A percentile compares a stretch with the other conserved stretches of the same genome.
These are phyloP conservation scores for Pammene aurita DNA, from an alignment of 2,888 invertebrate species.

Conservation along the genomic window DNA sequence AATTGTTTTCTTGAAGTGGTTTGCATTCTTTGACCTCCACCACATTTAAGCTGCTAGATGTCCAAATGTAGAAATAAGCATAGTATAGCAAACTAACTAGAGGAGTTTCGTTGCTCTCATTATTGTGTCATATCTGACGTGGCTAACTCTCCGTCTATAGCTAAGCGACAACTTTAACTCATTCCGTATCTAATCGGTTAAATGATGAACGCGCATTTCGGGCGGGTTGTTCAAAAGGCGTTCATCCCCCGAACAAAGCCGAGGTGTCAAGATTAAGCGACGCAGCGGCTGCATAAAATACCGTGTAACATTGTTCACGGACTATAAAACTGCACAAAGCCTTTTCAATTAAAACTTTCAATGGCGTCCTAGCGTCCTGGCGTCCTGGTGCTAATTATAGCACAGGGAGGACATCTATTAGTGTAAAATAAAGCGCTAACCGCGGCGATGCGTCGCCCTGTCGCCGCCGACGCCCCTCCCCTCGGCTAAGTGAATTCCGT, in stretches of 20 bases:
- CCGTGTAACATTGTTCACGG: slow-evolving; percentile 72
- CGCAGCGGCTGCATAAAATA: slow-evolving; percentile 60
- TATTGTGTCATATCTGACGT: too few relatives aligned
- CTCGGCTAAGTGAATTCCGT: slow-evolving; percentile 82
- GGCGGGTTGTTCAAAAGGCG: slow-evolving; percentile 23
- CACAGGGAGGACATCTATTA: slow-evolving; percentile 73
- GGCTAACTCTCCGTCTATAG: too few relatives aligned
- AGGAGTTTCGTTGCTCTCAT: too few relatives aligned
- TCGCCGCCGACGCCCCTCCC: slow-evolving; percentile 53
- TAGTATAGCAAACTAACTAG: too few relatives aligned
- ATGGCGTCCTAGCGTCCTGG: slow-evolving; percentile 71
- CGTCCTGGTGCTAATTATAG: slow-evolving; percentile 76
- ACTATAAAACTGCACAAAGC: slow-evolving; percentile 79
- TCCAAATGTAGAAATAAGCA: too few relatives aligned
- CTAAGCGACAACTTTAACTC: background rate
- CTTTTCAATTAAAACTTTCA: slow-evolving; percentile 83
- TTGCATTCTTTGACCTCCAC: too few relatives aligned
- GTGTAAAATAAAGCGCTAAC: slow-evolving; percentile 73
- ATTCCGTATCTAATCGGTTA: background rate
- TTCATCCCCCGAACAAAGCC: slow-evolving; percentile 46
- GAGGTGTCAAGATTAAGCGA: slow-evolving; percentile 62
- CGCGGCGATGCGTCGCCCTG: slow-evolving; percentile 59
- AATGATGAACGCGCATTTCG: slow-evolving; percentile 26
- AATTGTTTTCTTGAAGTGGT: too few relatives aligned
- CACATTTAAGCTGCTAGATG: too few relatives aligned